Evolutionary conservation across 2,113 vertebrate genomes (phyloP), one percentile per base, ranked within the genome.

Genomic region (Cyrtonyx montezumae): DNA sequence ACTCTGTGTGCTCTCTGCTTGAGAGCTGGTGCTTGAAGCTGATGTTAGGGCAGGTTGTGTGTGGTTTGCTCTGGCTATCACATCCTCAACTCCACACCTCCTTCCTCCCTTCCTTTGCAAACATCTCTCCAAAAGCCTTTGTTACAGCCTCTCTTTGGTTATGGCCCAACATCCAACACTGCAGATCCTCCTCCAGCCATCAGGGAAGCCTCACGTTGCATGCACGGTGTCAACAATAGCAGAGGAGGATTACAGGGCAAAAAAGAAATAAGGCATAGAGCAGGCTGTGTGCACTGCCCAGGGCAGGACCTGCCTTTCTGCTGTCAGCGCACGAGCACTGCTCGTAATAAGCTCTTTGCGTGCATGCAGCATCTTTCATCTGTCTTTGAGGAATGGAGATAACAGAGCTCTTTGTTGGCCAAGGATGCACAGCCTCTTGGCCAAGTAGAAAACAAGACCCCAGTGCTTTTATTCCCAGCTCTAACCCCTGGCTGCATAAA

Each of bases 241-340:
- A 20, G 70, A 28, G 32, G 21, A 25, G 0, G 10, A 43, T 84
- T 74, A 37, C 59, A 85, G 49, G 91, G 11, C n/a, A 13, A n/a
- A 73, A 67, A 37, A 45, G n/a, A n/a, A n/a, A 36, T 23, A 34
- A 26, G 25, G 9, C 7, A 3, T 30, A 15, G 83, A 85, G 26
- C 30, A 59, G 66, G 45, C 48, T 58, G 1, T 11, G 13, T 0
- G 1, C 3, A 2, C 70, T 62, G 6, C 46, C 19, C 28, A 14
- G 59, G 65, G 28, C 4, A 58, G 70, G 69, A 84, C 40, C 79
- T 17, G 30, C 10, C 0, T 65, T 53, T 78, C 49, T 26, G 58
- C 66, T 63, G 93, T 55, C 59, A 59, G 4, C 66, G 18, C 18
- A 12, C 8, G n/a, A 88, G n/a, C 8, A 1, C 3, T 23, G 62